These are phyloP conservation scores for Trididemnum nubilum DNA, from an alignment of 23 tunicate genomes.

Conservation along the genomic window DNA sequence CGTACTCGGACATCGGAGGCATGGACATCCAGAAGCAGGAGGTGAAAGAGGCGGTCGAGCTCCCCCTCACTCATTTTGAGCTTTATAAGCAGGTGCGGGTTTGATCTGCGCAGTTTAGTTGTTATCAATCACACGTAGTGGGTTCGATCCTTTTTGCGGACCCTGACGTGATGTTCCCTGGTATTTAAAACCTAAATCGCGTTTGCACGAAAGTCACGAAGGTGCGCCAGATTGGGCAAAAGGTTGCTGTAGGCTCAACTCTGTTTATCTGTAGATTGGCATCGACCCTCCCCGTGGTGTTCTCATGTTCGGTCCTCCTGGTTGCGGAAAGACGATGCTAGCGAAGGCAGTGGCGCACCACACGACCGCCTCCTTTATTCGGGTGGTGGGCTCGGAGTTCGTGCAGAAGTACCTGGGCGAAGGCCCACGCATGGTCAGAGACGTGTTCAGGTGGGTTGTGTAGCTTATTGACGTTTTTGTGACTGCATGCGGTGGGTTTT, in stretches of 20 bases:
- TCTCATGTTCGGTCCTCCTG: conserved; percentile 98
- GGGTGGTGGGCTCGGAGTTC: conserved; percentile 98
- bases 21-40: conserved; percentile 99
- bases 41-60: conserved; percentile 98
- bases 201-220: too few relatives aligned
- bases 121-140: neutral
- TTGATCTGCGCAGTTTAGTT: neutral
- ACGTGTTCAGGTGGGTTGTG: conserved; percentile 80
- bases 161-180: too few relatives aligned
- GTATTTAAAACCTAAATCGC: too few relatives aligned
- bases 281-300: conserved; percentile 99
- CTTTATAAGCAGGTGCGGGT: conserved; percentile 91
- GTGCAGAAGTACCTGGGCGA: conserved; percentile 99
- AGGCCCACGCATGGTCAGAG: conserved; percentile 99
- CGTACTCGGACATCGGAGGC: conserved; percentile 98
- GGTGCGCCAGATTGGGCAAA: too few relatives aligned
- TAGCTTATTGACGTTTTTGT: neutral
- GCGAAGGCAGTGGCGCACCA: conserved; percentile 99
- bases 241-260: too few relatives aligned
- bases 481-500: neutral
- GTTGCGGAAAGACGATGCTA: conserved; percentile 95
- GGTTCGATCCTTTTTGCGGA: too few relatives aligned
- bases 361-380: conserved; percentile 99
- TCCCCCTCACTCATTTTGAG: conserved; percentile 96
- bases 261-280: conserved; percentile 76